Evolutionary conservation across 2,797 vertebrate species (phyloP).

Genomic region (Sebastes oblongus): DNA sequence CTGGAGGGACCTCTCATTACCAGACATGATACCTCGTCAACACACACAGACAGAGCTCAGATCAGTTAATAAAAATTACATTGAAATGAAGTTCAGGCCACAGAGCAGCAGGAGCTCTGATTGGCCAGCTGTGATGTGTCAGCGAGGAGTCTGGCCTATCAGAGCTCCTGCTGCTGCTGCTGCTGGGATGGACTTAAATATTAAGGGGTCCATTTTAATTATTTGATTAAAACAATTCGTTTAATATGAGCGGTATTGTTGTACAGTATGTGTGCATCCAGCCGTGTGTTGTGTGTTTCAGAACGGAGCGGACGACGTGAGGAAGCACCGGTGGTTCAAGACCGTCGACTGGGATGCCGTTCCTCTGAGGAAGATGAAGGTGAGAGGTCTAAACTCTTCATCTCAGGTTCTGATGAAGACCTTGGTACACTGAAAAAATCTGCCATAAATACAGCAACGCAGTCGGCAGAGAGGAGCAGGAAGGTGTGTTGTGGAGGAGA

Average conservation of each 20-base stretch:
- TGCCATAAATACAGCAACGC: too few species aligned
- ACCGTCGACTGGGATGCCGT: constrained; percentile 91
- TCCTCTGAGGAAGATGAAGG: constrained; percentile 91
- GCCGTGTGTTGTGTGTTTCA: constrained; percentile 58
- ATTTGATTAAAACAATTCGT: background rate
- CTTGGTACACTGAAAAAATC: background rate
- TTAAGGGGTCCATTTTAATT: background rate
- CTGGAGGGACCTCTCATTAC: background rate
- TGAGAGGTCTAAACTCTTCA: constrained; percentile 44
- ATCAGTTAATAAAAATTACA: background rate
- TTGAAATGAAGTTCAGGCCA: background rate
- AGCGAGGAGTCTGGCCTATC: background rate
- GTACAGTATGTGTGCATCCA: too few species aligned
- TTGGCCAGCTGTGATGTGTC: background rate
- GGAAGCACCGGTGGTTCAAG: constrained; percentile 94
- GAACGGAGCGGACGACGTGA: constrained; percentile 95
- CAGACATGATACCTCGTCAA: background rate
- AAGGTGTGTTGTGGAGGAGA: too few species aligned
- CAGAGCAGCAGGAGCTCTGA: constrained; percentile 8
- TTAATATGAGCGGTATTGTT: background rate
- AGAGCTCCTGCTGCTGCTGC: background rate
- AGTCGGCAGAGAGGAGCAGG: too few species aligned
- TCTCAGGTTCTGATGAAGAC: background rate
- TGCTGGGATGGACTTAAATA: too few species aligned
- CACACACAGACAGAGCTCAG: background rate